phyloP scores from a whole-genome alignment of 1,140 invertebrate species.

The Zeugodacus cucurbitae region DNA sequence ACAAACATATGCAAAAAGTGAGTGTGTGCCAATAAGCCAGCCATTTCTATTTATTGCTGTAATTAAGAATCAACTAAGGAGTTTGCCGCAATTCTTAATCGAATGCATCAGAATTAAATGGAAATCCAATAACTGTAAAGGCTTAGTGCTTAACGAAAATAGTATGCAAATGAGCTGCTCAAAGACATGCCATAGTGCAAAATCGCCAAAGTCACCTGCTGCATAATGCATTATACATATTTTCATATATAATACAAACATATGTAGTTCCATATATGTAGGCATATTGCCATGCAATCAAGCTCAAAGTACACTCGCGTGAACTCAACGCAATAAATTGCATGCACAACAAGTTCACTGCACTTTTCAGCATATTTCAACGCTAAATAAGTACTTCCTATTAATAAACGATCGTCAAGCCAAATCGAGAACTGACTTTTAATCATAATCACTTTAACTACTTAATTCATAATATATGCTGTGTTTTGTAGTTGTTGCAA shows the following conservation, averaged over 20 bases:
- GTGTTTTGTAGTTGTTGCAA: conserved; percentile 3
- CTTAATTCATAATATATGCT: background rate
- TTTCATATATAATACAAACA: background rate
- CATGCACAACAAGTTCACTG: conserved; percentile 23
- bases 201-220: background rate
- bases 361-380: conserved; percentile 3
- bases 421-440: background rate
- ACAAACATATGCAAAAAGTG: background rate
- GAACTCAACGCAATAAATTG: background rate
- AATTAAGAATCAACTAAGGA: background rate
- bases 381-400: conserved; percentile 25
- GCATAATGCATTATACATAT: background rate
- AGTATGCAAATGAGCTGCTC: background rate
- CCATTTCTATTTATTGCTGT: background rate
- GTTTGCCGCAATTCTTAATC: background rate
- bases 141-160: background rate
- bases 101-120: background rate
- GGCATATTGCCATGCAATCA: background rate
- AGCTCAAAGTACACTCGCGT: background rate
- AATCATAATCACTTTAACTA: conserved; percentile 16
- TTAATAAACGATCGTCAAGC: background rate
- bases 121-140: background rate
- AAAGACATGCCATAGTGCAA: background rate
- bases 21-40: background rate
- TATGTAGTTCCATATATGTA: background rate